Evolutionary conservation across 2,113 vertebrate genomes (phyloP).

Genomic region (Neopipo cinnamomea): DNA sequence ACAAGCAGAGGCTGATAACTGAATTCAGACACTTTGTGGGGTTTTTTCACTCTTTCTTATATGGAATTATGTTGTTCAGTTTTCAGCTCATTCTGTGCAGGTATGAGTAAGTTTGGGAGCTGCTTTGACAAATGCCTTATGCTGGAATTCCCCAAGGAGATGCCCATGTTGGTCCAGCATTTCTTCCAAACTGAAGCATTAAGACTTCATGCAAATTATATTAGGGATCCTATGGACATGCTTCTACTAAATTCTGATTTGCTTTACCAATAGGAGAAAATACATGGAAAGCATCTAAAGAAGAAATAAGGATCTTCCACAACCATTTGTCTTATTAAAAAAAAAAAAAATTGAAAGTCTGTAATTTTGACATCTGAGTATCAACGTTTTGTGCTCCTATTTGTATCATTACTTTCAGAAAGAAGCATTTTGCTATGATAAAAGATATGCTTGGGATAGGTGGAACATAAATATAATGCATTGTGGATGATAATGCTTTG

Average conservation of each 20-base stretch:
- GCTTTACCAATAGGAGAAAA: neutral
- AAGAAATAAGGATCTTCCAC: neutral
- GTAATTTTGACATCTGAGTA: neutral
- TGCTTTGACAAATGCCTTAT: neutral
- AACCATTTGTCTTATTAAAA: neutral
- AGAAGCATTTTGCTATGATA: neutral
- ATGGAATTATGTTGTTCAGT: neutral
- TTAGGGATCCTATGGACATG: neutral
- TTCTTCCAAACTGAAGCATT: neutral
- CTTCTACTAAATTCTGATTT: neutral
- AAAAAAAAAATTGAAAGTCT: neutral
- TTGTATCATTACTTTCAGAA: neutral
- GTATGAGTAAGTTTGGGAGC: neutral
- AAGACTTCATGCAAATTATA: neutral
- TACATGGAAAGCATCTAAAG: neutral
- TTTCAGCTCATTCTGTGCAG: neutral
- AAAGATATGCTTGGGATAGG: neutral
- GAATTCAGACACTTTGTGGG: neutral
- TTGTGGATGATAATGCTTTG: neutral
- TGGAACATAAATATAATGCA: neutral
- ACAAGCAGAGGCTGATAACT: neutral
- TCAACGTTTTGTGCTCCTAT: neutral
- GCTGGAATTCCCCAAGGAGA: neutral
- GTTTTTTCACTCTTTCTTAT: neutral
- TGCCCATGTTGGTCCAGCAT: neutral